These are phyloP conservation scores for Eumerus sabulonum DNA, from an alignment of 2,888 invertebrate genomes.

Conservation along the genomic window DNA sequence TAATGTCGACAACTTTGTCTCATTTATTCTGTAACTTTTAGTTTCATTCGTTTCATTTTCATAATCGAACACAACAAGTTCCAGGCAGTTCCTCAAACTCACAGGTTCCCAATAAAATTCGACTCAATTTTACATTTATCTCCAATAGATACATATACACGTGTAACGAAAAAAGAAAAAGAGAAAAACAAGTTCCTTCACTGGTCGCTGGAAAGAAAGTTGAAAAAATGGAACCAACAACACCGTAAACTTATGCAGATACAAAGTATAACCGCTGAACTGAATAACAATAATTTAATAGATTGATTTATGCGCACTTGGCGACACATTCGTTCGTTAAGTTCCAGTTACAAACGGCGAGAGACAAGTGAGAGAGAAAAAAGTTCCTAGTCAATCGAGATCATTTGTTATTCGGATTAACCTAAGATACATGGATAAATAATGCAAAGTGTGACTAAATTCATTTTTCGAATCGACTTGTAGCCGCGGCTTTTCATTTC, in stretches of 20 bases:
- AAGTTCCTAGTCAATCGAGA: constrained; percentile 21
- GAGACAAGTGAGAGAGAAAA: no score
- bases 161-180: no score
- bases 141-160: not conserved
- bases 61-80: constrained; percentile 60
- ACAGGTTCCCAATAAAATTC: no score
- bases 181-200: constrained; percentile 10
- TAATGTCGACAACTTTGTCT: no score
- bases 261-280: constrained; percentile 28
- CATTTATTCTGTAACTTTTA: not conserved
- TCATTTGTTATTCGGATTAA: constrained; percentile 33
- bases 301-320: constrained; percentile 46
- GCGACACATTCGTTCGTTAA: constrained; percentile 12
- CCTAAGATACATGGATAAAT: constrained; percentile 40
- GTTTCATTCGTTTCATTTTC: constrained; percentile 19
- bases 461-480: not conserved
- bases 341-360: constrained; percentile 1
- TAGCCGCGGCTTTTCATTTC: no score
- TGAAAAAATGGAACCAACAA: not conserved
- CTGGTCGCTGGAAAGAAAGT: no score
- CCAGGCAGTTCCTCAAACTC: constrained; percentile 42
- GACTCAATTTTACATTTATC: constrained; percentile 53
- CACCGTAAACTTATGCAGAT: constrained; percentile 1
- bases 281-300: constrained; percentile 35
- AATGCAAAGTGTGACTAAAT: constrained; percentile 36